Evolutionary conservation across 64 coral and sea anemone species (phyloP).

Genomic region (Pocillopora damicornis): DNA sequence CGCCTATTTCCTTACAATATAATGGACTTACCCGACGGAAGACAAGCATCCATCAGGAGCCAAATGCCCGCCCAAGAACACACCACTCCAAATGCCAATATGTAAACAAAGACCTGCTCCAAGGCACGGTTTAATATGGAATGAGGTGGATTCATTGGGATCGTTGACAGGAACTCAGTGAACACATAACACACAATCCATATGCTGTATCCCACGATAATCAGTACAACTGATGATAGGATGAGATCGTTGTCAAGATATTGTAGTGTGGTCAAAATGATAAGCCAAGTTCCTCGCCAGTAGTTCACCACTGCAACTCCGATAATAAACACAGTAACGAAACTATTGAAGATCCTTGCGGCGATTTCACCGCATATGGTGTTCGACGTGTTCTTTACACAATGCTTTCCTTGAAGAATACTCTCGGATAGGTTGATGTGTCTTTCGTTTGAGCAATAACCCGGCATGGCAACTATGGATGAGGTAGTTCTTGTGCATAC

Average conservation of each 20-base stretch:
- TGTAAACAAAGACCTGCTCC: conserved; percentile 43
- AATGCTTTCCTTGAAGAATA: not conserved
- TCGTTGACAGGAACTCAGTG: conserved; percentile 3
- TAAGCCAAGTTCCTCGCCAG: conserved; percentile 59
- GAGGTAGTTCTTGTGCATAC: conserved; percentile 2
- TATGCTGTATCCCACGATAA: conserved; percentile 3
- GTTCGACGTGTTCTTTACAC: not conserved
- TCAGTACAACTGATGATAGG: not conserved
- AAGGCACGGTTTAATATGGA: not conserved
- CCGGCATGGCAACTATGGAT: conserved; percentile 12
- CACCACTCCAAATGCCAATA: conserved; percentile 33
- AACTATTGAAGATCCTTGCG: not conserved
- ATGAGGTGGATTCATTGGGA: not conserved
- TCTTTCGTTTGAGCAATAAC: conserved; percentile 19
- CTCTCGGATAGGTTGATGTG: not conserved
- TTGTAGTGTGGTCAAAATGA: not conserved
- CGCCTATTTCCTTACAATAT: not conserved
- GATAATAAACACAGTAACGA: conserved; percentile 28
- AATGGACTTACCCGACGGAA: conserved; percentile 33
- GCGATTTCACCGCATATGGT: not conserved
- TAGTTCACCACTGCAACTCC: conserved; percentile 27
- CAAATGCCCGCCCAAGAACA: conserved; percentile 33
- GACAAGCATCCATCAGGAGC: conserved; percentile 16
- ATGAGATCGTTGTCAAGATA: not conserved
- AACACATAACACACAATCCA: conserved; percentile 2